These are phyloP conservation scores for Heliconius nattereri DNA, from an alignment of 1,140 invertebrate species.

Conservation along the genomic window DNA sequence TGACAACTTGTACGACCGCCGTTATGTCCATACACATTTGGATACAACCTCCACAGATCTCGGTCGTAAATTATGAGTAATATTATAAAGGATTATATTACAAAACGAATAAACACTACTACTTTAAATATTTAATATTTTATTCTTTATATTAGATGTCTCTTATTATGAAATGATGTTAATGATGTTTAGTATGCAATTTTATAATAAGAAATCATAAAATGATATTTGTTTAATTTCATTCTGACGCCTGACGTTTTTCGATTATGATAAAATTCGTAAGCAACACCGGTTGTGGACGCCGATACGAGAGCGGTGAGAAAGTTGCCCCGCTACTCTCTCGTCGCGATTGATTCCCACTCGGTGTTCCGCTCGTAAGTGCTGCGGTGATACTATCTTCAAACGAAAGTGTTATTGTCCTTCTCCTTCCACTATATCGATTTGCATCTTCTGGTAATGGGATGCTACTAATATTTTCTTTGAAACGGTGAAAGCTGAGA, in stretches of 20 bases:
- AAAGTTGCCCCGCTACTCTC: constrained; percentile 70
- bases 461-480: neutral
- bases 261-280: constrained; percentile 16
- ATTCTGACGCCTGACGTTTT: constrained; percentile 18
- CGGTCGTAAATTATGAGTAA: neutral
- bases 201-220: neutral
- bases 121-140: neutral
- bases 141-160: neutral
- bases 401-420: constrained; percentile 34
- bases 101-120: neutral
- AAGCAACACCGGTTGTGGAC: constrained; percentile 28
- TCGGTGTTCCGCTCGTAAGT: constrained; percentile 30
- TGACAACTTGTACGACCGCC: constrained; percentile 1
- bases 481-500: neutral
- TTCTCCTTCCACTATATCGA: neutral
- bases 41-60: neutral
- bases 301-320: constrained; percentile 41
- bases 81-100: neutral
- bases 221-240: neutral
- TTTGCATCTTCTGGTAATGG: neutral
- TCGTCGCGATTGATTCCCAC: constrained; percentile 53
- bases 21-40: neutral
- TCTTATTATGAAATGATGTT: neutral
- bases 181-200: neutral
- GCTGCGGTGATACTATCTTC: constrained; percentile 31